phyloP scores from a whole-genome alignment of 2,113 vertebrate genomes.

The Merops nubicus region DNA sequence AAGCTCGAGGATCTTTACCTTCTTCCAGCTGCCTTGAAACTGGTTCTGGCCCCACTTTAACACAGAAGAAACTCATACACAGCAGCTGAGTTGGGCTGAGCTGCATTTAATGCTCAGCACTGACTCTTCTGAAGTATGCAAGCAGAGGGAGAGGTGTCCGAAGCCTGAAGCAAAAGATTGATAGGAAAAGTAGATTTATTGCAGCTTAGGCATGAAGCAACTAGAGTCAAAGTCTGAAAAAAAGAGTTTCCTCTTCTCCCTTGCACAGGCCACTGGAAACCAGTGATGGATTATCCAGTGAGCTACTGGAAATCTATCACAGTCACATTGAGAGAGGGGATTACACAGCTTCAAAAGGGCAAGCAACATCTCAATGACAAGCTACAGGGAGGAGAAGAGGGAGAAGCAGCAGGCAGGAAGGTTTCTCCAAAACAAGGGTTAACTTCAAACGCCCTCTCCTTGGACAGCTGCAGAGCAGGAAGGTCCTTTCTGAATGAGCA shows the following conservation, averaged over 20 bases:
- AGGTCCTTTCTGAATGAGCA: background rate
- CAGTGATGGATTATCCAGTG: background rate
- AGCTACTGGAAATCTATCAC: background rate
- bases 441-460: background rate
- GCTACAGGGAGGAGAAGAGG: background rate
- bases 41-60: background rate
- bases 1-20: background rate
- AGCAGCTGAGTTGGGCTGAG: background rate
- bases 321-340: background rate
- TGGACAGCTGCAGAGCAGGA: background rate
- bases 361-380: background rate
- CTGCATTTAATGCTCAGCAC: background rate
- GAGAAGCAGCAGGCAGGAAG: background rate
- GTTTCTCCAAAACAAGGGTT: background rate
- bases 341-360: background rate
- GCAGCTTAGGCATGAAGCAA: background rate
- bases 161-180: background rate
- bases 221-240: background rate
- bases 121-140: background rate
- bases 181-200: background rate
- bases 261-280: background rate
- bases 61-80: background rate
- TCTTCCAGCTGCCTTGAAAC: conserved; percentile 23
- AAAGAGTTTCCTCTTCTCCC: background rate
- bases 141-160: background rate